phyloP scores from a whole-genome alignment of 2,888 invertebrate species.

The Lycophotia porphyrea region DNA sequence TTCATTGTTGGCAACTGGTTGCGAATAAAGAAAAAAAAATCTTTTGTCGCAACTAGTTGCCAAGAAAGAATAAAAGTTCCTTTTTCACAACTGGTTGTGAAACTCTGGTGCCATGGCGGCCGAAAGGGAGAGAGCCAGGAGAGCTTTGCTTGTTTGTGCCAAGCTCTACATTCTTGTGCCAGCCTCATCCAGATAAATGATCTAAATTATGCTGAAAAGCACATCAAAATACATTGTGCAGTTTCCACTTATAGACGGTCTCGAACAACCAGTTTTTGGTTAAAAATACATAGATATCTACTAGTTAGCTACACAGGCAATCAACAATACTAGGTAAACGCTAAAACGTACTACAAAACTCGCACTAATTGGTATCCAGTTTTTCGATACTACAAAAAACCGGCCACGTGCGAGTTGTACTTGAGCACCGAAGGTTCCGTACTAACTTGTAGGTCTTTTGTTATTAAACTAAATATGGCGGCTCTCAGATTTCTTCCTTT shows the following conservation, averaged over 20 bases:
- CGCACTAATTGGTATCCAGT: constrained; percentile 39
- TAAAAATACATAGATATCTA: neutral
- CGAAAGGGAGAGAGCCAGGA: too few species aligned
- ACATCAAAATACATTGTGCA: neutral
- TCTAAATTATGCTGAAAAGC: neutral
- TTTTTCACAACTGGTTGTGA: too few species aligned
- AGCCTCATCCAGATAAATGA: too few species aligned
- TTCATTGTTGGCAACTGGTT: too few species aligned
- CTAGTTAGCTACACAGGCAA: neutral
- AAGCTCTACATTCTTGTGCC: too few species aligned
- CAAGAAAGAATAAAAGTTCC: too few species aligned
- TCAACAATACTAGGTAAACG: neutral
- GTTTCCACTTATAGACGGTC: neutral
- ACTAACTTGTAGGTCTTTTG: neutral
- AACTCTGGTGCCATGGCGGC: too few species aligned
- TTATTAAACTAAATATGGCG: neutral
- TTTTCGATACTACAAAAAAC: constrained; percentile 8
- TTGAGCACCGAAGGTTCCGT: neutral
- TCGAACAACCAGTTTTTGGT: neutral
- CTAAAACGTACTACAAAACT: constrained; percentile 15
- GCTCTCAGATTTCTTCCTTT: neutral
- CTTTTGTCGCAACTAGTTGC: too few species aligned
- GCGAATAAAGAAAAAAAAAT: too few species aligned
- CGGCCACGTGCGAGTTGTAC: neutral
- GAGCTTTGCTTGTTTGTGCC: too few species aligned